Conservation (phyloP, 35 echinoderm and acorn worm genomes). For the Nesometra sesokonis region DNA sequence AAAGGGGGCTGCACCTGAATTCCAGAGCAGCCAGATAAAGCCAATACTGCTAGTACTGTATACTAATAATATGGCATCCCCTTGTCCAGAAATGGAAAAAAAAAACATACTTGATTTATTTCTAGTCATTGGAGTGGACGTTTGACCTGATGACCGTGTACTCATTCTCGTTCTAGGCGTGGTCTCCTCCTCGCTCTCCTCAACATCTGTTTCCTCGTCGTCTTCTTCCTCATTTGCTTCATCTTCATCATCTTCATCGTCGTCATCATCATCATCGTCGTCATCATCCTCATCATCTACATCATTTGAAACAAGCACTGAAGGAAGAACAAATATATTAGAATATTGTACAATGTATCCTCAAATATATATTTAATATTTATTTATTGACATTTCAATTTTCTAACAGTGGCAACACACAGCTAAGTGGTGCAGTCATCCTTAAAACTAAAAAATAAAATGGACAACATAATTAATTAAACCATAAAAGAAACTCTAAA, state of each 20-base stretch:
- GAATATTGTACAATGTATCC: not conserved
- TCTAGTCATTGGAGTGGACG: not conserved
- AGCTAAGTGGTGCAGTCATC: too few species aligned
- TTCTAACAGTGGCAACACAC: not conserved
- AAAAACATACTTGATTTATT: conserved; percentile 15
- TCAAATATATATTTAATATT: not conserved
- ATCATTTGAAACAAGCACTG: not conserved
- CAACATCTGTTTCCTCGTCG: conserved; percentile 1
- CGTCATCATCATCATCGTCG: conserved; percentile 10
- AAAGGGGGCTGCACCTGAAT: too few species aligned
- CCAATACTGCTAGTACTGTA: too few species aligned
- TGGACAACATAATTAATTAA: too few species aligned
- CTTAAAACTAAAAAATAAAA: too few species aligned
- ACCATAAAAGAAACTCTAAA: too few species aligned
- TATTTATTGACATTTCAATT: not conserved
- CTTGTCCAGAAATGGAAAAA: too few species aligned
- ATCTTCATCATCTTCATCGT: not conserved
- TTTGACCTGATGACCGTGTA: not conserved
- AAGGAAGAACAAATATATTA: not conserved
- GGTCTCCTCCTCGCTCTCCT: conserved; percentile 4
- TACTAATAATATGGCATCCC: not conserved
- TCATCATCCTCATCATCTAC: conserved; percentile 14
- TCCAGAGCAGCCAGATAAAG: too few species aligned
- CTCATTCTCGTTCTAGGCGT: not conserved
- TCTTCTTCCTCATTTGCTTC: not conserved